phyloP scores from a whole-genome alignment of 2,888 invertebrate genomes.

The Resseliella maxima region DNA sequence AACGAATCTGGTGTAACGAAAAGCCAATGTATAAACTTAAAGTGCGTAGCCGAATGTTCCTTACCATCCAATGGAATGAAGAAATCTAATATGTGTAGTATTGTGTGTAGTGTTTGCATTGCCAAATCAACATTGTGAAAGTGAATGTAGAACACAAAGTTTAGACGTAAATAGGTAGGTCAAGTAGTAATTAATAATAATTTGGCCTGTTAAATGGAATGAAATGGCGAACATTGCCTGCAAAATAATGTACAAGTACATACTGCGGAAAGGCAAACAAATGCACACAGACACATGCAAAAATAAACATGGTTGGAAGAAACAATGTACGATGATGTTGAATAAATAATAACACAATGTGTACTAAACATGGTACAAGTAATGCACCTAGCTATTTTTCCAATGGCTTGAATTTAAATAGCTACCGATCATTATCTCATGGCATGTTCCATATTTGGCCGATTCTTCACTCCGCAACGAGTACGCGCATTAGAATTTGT shows the following conservation, averaged over 20 bases:
- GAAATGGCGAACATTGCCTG: neutral
- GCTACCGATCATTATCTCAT: conserved; percentile 5
- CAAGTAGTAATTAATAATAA: conserved; percentile 36
- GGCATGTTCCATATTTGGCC: conserved; percentile 34
- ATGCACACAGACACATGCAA: neutral
- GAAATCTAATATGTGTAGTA: neutral
- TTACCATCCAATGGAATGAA: neutral
- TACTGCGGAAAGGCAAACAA: neutral
- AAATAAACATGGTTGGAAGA: neutral
- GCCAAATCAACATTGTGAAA: neutral
- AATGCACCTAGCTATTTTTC: conserved; percentile 35
- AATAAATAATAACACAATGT: neutral
- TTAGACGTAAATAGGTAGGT: conserved; percentile 48
- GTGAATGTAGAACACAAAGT: conserved; percentile 43
- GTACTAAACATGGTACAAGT: neutral
- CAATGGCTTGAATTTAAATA: conserved; percentile 1
- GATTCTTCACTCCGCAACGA: neutral
- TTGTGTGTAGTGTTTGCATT: neutral
- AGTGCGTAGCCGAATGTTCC: neutral
- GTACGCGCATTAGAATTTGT: neutral
- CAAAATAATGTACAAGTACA: neutral
- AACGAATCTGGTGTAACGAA: neutral
- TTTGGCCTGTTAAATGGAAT: conserved; percentile 29
- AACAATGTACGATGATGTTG: neutral
- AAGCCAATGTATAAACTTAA: neutral